Conservation (phyloP, 1,140 invertebrate genomes). For the Harpegnathos saltator region DNA sequence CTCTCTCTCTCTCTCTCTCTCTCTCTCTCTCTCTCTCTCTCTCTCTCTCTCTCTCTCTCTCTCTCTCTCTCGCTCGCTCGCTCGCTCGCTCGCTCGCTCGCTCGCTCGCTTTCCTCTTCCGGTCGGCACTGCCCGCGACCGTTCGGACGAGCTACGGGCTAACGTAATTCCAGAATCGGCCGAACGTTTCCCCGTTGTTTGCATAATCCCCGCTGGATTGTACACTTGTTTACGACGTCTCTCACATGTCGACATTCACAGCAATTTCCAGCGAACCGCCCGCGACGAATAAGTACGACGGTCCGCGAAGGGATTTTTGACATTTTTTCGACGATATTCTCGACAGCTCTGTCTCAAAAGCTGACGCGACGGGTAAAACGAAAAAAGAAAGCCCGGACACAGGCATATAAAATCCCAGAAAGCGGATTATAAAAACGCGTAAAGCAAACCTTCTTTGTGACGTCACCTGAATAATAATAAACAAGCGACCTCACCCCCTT, state of each 20-base stretch:
- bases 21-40: too few relatives aligned
- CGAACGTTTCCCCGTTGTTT: slow-evolving; percentile 51
- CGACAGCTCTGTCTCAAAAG: background rate
- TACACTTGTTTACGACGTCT: slow-evolving; percentile 54
- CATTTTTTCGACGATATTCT: background rate
- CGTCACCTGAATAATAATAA: slow-evolving; percentile 15
- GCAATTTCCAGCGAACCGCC: background rate
- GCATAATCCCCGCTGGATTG: slow-evolving; percentile 60
- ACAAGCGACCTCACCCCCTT: background rate
- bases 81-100: slow-evolving; percentile 8
- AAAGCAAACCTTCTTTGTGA: background rate
- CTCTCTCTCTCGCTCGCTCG: too few relatives aligned
- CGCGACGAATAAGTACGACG: background rate
- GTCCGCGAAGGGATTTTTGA: background rate
- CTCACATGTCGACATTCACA: slow-evolving; percentile 6
- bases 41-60: too few relatives aligned
- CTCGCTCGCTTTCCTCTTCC: slow-evolving; percentile 44
- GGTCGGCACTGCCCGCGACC: slow-evolving; percentile 14
- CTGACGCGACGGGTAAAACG: background rate
- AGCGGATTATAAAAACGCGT: too few relatives aligned
- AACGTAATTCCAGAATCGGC: slow-evolving; percentile 46
- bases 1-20: too few relatives aligned
- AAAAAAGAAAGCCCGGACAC: background rate
- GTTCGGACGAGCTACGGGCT: slow-evolving; percentile 26
- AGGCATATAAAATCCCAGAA: too few relatives aligned